Base-by-base conservation (phyloP, 2,888 invertebrate genomes). In the Tipula unca region DNA sequence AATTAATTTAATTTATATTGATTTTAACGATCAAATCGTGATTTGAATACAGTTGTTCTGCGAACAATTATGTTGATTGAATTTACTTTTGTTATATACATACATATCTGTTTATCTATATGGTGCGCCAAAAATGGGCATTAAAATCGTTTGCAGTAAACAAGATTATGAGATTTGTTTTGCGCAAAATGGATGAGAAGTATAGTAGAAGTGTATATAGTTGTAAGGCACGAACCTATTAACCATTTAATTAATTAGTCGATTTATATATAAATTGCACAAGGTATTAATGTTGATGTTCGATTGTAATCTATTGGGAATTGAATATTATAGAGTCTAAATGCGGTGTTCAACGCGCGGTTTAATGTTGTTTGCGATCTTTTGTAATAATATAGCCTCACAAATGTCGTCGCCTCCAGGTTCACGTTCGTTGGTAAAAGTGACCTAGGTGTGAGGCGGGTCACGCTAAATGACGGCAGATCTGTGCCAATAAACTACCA, bases 1-100 rank as follows among this genome's bases (percentile, higher is more conserved):
- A 69, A 69, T 69, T 69, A 69, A 69, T 69, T 69, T 69, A 69
- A 69, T 69, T 48, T 69, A 69, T 25, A 69, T 69, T 69, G 69
- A 25, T 25, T 69, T 69, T 69, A 69, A 69, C 69, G 69, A 69
- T 69, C 69, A 25, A 25, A 69, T 69, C 69, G 69, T 69, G 69
- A 69, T 69, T 69, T 69, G 69, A 69, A 69, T 69, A 69, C 25
- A 25, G 25, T 69, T 69, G 69, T 25, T 69, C 69, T 25, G 3
- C 69, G 25, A 25, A 69, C n/a, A 69, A 69, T 13, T 13, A 69
- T 20, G 69, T 69, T 69, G 69, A 69, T 69, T 69, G 69, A 25
- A 10, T 69, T 25, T 69, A 69, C 25, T 25, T 25, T 69, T 69
- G 8, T 13, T 69, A 3, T 17, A 5, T 32, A n/a, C n/a, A n/a